A percentile compares a stretch with the other conserved stretches of the same genome.
These are phyloP conservation scores for Acleris sparsana DNA, from an alignment of 2,888 invertebrate species.

Conservation along the genomic window DNA sequence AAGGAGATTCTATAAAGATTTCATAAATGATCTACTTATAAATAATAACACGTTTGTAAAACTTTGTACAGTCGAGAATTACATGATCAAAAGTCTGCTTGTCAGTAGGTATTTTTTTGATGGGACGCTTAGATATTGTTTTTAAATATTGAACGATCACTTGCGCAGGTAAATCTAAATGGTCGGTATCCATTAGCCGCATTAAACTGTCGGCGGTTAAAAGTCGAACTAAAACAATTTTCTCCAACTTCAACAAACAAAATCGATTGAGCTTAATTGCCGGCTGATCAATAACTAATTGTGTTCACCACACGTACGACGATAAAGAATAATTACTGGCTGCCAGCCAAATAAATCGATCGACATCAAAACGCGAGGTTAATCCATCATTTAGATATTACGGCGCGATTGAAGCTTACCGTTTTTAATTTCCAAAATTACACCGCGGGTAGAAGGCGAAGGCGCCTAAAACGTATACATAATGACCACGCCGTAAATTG, in stretches of 20 bases:
- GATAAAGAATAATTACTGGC: conserved; percentile 83
- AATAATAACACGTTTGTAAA: neutral
- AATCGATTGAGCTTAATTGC: conserved; percentile 82
- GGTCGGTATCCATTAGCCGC: conserved; percentile 73
- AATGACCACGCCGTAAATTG: conserved; percentile 80
- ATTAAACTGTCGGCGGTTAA: conserved; percentile 75
- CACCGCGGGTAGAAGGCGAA: conserved; percentile 61
- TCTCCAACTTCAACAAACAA: conserved; percentile 82
- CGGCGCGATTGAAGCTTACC: conserved; percentile 78
- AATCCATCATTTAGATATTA: conserved; percentile 84
- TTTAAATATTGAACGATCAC: conserved; percentile 63
- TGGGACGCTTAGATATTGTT: conserved; percentile 53
- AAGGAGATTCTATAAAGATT: neutral
- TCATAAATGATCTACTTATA: neutral
- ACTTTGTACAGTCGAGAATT: neutral
- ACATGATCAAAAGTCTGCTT: too few relatives aligned
- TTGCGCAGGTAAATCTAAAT: conserved; percentile 61
- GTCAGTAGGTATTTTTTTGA: too few relatives aligned
- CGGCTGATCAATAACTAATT: conserved; percentile 83
- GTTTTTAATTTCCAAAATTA: conserved; percentile 84
- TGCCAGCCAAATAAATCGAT: conserved; percentile 82
- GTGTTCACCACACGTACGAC: conserved; percentile 80
- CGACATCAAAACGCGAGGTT: conserved; percentile 80
- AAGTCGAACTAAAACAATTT: conserved; percentile 81
- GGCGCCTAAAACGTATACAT: conserved; percentile 75